Percentiles rank a stretch among this genome's conserved stretches.
These are phyloP conservation scores for Ctena decussata DNA, from an alignment of 2,888 invertebrate genomes.

Conservation along the genomic window DNA sequence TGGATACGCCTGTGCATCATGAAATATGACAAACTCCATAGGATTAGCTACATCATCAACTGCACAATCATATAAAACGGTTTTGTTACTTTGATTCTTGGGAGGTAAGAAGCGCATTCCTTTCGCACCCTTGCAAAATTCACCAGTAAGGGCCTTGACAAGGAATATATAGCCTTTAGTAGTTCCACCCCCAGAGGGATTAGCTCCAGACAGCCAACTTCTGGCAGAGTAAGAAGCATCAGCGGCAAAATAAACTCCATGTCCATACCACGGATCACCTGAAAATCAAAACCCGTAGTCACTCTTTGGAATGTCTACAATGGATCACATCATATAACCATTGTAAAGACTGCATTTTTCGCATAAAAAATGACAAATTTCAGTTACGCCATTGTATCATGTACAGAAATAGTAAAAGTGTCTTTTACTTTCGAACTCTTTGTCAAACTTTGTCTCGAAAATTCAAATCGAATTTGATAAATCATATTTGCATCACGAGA, in stretches of 20 bases:
- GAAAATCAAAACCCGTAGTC: no score
- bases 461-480: no score
- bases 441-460: no score
- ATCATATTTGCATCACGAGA: no score
- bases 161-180: constrained; percentile 67
- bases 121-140: constrained; percentile 51
- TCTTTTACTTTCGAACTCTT: no score
- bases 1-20: constrained; percentile 81
- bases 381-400: no score
- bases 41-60: constrained; percentile 70
- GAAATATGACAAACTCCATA: constrained; percentile 78
- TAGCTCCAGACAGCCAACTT: constrained; percentile 54
- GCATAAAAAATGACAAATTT: no score
- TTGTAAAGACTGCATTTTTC: no score
- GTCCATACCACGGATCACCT: constrained; percentile 62
- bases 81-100: constrained; percentile 34
- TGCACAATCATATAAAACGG: constrained; percentile 72
- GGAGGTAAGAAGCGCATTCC: constrained; percentile 68
- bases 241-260: constrained; percentile 79
- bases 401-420: no score
- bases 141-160: constrained; percentile 70
- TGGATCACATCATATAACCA: no score
- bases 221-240: constrained; percentile 75
- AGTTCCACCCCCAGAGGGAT: background rate
- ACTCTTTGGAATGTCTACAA: no score